A percentile compares a stretch with the other conserved stretches of the same genome.
These are phyloP conservation scores for Okamejei kenojei DNA, from an alignment of 2,797 vertebrate genomes.

Conservation along the genomic window DNA sequence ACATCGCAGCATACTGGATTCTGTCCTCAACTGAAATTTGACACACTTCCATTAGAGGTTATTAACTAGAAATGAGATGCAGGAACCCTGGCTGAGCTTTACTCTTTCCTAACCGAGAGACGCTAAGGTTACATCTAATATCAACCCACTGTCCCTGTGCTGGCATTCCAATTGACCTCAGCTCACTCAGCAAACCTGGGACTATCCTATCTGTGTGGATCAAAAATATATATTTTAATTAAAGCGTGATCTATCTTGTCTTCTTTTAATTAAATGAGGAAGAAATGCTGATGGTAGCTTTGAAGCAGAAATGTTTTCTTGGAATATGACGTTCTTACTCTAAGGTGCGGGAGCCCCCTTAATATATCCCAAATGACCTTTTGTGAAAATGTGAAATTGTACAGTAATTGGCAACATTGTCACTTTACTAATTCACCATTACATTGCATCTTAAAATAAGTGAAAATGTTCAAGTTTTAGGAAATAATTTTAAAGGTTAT, in stretches of 20 bases:
- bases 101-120: not conserved
- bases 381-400: not conserved
- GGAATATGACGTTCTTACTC: not conserved
- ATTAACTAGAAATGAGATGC: not conserved
- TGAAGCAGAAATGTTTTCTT: not conserved
- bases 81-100: not conserved
- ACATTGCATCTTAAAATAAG: not conserved
- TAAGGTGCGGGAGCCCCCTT: not conserved
- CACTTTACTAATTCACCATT: not conserved
- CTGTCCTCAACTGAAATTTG: not conserved
- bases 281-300: not conserved
- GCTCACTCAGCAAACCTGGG: not conserved
- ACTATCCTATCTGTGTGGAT: not conserved
- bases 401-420: not conserved
- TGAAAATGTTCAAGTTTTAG: not conserved
- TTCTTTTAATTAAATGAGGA: not conserved
- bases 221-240: not conserved
- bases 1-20: not conserved
- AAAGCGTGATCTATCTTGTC: not conserved
- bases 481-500: too few species aligned
- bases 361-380: not conserved
- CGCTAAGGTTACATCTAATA: not conserved
- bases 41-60: slow-evolving; percentile 16
- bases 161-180: not conserved
- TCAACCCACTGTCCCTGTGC: not conserved